Percentiles rank a stretch among this genome's conserved stretches.
These are phyloP conservation scores for Aleiodes testaceus DNA, from an alignment of 2,888 invertebrate genomes.

Conservation along the genomic window DNA sequence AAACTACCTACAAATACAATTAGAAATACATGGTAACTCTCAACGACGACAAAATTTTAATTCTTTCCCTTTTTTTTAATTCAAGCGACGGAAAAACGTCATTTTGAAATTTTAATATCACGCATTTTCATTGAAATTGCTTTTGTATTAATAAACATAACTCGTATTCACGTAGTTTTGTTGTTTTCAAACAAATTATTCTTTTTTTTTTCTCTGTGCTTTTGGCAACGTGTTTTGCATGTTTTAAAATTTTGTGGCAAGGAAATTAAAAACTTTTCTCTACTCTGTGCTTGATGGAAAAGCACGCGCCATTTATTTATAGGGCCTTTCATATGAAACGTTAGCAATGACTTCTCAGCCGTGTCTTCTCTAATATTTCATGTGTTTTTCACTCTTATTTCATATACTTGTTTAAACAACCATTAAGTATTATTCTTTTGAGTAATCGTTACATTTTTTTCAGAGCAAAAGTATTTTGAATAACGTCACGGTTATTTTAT, in stretches of 20 bases:
- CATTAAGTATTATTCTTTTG: no score
- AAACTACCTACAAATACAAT: conserved; percentile 4
- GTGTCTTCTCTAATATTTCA: no score
- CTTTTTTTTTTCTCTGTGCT: neutral
- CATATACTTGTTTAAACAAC: no score
- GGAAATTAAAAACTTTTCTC: neutral
- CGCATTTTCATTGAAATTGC: conserved; percentile 11
- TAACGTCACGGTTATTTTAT: neutral
- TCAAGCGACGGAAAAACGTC: neutral
- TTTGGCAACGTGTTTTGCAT: conserved; percentile 9
- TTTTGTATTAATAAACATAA: conserved; percentile 26
- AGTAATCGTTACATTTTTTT: no score
- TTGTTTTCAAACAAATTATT: neutral
- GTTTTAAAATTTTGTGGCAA: neutral
- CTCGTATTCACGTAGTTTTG: neutral
- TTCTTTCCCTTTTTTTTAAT: neutral
- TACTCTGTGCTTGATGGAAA: conserved; percentile 5
- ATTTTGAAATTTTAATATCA: conserved; percentile 1
- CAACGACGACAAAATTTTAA: neutral
- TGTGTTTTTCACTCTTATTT: no score
- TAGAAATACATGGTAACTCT: neutral
- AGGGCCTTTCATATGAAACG: conserved; percentile 17
- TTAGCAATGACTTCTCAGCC: no score
- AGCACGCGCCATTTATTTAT: conserved; percentile 38
- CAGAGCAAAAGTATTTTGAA: no score